Evolutionary conservation across 2,888 invertebrate genomes (phyloP).

Genomic region (Drosophila monieri): DNA sequence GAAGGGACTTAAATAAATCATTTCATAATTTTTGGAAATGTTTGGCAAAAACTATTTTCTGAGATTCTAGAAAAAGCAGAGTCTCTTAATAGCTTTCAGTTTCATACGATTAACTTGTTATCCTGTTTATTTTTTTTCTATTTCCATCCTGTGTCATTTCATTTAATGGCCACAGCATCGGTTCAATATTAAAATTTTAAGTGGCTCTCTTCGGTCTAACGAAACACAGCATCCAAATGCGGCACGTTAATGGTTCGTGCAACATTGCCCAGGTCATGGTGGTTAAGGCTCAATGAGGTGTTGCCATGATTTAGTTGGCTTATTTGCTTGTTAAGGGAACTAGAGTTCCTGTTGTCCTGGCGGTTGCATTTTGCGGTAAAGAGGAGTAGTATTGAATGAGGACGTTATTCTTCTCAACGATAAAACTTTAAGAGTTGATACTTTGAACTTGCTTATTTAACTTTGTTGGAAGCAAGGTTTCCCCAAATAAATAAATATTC

Average conservation of each 20-base stretch:
- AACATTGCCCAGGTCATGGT: constrained; percentile 66
- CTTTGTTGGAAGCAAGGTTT: background rate
- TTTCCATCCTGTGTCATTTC: constrained; percentile 11
- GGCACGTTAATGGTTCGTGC: constrained; percentile 62
- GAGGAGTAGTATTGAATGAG: background rate
- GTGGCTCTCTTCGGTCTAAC: constrained; percentile 32
- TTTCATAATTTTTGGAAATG: background rate
- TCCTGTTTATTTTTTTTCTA: background rate
- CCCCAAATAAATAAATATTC: background rate
- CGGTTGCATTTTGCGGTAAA: constrained; percentile 28
- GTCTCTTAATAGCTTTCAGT: background rate
- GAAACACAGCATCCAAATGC: constrained; percentile 27
- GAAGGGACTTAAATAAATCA: background rate
- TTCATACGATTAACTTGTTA: background rate
- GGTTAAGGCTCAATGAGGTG: constrained; percentile 73
- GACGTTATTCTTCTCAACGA: background rate
- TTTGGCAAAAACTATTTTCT: background rate
- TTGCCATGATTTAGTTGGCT: constrained; percentile 64
- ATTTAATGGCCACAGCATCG: constrained; percentile 59
- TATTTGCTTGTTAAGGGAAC: constrained; percentile 14
- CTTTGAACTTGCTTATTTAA: background rate
- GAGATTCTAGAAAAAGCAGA: background rate
- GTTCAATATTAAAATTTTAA: constrained; percentile 64
- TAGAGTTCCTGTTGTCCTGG: constrained; percentile 18
- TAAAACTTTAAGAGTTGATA: background rate